Conservation (phyloP, 2,113 vertebrate genomes). For the Parotia lawesii region DNA sequence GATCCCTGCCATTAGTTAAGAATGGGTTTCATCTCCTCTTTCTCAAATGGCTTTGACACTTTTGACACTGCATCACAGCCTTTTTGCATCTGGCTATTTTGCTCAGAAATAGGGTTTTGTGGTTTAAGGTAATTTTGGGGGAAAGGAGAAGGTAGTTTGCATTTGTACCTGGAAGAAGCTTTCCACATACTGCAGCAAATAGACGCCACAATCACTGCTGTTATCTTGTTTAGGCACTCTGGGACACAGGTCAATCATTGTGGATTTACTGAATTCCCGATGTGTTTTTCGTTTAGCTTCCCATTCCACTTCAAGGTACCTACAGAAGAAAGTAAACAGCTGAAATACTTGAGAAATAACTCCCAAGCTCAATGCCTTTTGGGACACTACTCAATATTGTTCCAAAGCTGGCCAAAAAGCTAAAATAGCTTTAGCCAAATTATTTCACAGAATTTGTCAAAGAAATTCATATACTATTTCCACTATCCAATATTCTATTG, state of each 20-base stretch:
- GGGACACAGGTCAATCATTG: slow-evolving; percentile 84
- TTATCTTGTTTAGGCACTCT: slow-evolving; percentile 94
- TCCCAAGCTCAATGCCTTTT: not conserved
- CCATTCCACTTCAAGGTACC: slow-evolving; percentile 94
- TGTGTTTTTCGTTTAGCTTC: slow-evolving; percentile 80
- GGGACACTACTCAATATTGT: not conserved
- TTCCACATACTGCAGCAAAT: slow-evolving; percentile 93
- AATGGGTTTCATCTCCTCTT: not conserved
- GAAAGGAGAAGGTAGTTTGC: not conserved
- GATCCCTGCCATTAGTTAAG: not conserved
- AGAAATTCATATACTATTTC: not conserved
- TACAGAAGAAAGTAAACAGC: slow-evolving; percentile 54
- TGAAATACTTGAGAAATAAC: not conserved
- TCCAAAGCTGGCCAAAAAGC: not conserved
- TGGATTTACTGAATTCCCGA: slow-evolving; percentile 81
- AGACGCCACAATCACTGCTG: slow-evolving; percentile 93
- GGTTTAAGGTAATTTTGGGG: not conserved
- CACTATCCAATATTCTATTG: not conserved
- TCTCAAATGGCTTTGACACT: not conserved
- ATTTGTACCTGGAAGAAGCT: slow-evolving; percentile 88
- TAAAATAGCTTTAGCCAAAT: not conserved
- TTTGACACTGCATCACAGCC: not conserved
- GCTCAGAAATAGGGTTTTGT: not conserved
- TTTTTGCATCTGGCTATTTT: not conserved
- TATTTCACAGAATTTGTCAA: not conserved